Conservation (phyloP, 1,140 invertebrate genomes). For the Macrosteles quadrilineatus region DNA sequence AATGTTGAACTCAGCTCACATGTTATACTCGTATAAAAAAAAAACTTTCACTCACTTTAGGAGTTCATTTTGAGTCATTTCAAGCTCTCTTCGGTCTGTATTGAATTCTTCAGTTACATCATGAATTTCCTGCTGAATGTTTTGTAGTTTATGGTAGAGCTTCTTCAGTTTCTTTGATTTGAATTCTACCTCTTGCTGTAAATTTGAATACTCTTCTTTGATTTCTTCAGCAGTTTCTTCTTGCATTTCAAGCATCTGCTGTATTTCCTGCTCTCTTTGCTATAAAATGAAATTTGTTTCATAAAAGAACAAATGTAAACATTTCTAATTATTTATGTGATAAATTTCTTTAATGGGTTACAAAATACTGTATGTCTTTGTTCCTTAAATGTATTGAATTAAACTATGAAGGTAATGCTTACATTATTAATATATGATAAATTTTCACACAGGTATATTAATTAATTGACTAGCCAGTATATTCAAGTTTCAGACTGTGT, state of each 20-base stretch:
- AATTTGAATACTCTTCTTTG: conserved; percentile 78
- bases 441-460: no score
- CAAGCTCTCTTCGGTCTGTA: conserved; percentile 75
- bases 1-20: no score
- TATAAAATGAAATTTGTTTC: conserved; percentile 42
- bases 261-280: conserved; percentile 74
- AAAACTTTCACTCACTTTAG: conserved; percentile 53
- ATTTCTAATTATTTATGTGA: no score
- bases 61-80: conserved; percentile 78
- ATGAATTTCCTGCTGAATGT: conserved; percentile 67
- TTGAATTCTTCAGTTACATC: conserved; percentile 84
- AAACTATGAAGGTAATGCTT: no score
- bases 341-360: no score
- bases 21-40: no score
- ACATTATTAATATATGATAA: no score
- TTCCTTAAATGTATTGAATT: no score
- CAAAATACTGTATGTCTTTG: no score
- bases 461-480: no score
- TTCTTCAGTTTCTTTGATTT: conserved; percentile 89
- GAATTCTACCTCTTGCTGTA: conserved; percentile 90
- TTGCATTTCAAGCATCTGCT: conserved; percentile 82
- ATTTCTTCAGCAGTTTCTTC: conserved; percentile 87
- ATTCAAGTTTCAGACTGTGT: no score
- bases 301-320: neutral
- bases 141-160: conserved; percentile 64